Evolutionary conservation across 2,113 vertebrate species (phyloP), one percentile per base, ranked within the genome.

Genomic region (Pomatorhinus ruficollis): DNA sequence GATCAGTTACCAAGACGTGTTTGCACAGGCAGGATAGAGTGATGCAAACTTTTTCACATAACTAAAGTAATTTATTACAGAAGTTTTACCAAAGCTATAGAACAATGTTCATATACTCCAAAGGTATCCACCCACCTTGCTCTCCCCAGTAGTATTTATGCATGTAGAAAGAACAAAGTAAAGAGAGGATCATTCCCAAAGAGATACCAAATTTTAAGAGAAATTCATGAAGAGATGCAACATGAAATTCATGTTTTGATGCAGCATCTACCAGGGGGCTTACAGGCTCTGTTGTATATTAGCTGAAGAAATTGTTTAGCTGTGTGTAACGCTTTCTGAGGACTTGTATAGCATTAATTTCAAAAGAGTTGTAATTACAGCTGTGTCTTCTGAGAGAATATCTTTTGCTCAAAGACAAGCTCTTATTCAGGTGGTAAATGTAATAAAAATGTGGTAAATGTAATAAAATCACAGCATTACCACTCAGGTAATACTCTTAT

Each of bases 351-450:
- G 39, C 30, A 61, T 53, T 61, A 14, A 64, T 95, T 95, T 95
- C 83, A 91, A 91, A 90, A 31, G 35, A 69, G 31, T 15, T 84
- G 77, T 95, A 89, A 92, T 95, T 91, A 87, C 9, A 83, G 60
- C 40, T 56, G 10, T n/a, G 28, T 60, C 93, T 93, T 93, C 52
- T 68, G 79, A 95, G 91, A 84, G 47, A 74, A 33, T 81, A 47
- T 75, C 39, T 89, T 24, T 90, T 78, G 56, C 65, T 95, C 44
- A 90, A 87, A 87, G 76, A 71, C 52, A 57, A 72, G 60, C 35
- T 5, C 70, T 88, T 90, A 22, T 35, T 92, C 72, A 82, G 83
- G 39, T 82, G 49, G 42, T 84, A 89, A 92, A 78, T 69, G 70
- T 53, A 83, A 75, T 75, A 60, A 83, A 89, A 68, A 75, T 53